These are phyloP conservation scores for Drosophila pallidifrons DNA, from an alignment of 1,140 invertebrate species.

Conservation along the genomic window DNA sequence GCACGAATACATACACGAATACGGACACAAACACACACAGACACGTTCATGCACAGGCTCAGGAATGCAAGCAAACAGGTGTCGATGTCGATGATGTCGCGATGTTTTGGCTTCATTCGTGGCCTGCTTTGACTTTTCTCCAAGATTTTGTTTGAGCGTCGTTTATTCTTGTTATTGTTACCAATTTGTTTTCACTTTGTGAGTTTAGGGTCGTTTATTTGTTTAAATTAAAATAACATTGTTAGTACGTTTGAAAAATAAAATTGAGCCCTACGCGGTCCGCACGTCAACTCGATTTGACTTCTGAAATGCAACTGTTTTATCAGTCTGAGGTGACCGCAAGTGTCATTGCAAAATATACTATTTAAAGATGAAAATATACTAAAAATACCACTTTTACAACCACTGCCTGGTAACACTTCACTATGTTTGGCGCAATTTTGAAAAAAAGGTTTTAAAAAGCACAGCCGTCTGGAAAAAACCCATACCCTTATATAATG, in stretches of 20 bases:
- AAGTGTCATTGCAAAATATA: not conserved
- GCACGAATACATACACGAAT: conserved; percentile 17
- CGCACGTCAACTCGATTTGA: conserved; percentile 28
- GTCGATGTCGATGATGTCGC: conserved; percentile 38
- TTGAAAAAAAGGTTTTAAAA: no score
- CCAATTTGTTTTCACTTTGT: conserved; percentile 26
- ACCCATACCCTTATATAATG: no score
- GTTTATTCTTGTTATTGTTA: conserved; percentile 29
- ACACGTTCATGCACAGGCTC: conserved; percentile 27
- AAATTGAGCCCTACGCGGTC: conserved; percentile 25
- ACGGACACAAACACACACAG: conserved; percentile 18
- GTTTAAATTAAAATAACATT: conserved; percentile 8
- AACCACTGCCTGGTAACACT: not conserved
- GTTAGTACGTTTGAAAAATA: conserved; percentile 21
- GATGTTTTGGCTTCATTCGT: conserved; percentile 44
- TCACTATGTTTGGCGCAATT: no score
- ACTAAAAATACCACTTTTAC: not conserved
- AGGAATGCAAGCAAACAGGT: conserved; percentile 70
- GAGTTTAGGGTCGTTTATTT: conserved; percentile 20
- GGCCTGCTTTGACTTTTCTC: conserved; percentile 38
- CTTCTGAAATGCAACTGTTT: conserved; percentile 44
- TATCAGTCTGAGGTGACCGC: conserved; percentile 1
- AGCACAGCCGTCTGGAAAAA: no score
- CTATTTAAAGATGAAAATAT: not conserved
- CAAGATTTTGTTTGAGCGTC: conserved; percentile 24